Percentiles rank a stretch among this genome's conserved stretches.
Conservation (phyloP, 2,888 invertebrate species). For the Macrophya annulata region DNA sequence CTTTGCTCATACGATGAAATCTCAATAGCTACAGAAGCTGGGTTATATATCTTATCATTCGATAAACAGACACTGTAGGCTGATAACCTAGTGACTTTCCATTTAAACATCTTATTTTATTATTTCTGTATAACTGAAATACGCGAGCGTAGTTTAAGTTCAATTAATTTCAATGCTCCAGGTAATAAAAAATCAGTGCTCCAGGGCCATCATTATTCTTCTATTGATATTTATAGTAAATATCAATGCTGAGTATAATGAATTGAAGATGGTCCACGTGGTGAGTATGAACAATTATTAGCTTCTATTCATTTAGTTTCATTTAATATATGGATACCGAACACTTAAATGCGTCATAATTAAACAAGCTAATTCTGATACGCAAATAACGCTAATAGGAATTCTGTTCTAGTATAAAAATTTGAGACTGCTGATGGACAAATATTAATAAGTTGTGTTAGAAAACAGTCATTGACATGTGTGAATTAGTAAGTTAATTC, state of each 20-base stretch:
- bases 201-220: not conserved
- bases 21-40: not conserved
- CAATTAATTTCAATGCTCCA: not conserved
- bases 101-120: not conserved
- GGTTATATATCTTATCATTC: not conserved
- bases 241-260: not conserved
- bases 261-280: slow-evolving; percentile 39
- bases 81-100: not conserved
- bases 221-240: not conserved
- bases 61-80: not conserved
- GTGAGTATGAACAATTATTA: slow-evolving; percentile 25
- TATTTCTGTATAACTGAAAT: not conserved
- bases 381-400: not conserved
- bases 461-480: not conserved
- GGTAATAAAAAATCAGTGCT: slow-evolving; percentile 1
- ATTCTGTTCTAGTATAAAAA: not conserved
- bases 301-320: not conserved
- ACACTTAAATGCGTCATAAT: not conserved
- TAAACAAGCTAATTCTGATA: not conserved
- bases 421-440: not conserved
- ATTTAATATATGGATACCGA: not conserved
- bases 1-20: not conserved
- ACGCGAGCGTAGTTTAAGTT: not conserved
- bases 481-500: not conserved
- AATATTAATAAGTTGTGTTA: not conserved